Conservation (phyloP, 2,888 invertebrate genomes). For the Hoplodrina blanda region DNA sequence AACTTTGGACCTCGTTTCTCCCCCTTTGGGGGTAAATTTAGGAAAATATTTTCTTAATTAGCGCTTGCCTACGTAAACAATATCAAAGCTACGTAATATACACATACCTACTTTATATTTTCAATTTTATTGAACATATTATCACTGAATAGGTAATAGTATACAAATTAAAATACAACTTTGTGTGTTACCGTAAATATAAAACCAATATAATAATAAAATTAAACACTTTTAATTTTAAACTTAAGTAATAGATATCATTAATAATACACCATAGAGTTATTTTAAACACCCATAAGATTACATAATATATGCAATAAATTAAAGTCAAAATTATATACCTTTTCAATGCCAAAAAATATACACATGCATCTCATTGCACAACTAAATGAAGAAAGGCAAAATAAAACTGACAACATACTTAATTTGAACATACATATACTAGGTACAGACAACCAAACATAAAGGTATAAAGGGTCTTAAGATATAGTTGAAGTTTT, state of each 20-base stretch:
- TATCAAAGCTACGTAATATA: no score
- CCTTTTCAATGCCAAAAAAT: conserved; percentile 50
- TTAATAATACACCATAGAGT: conserved; percentile 22
- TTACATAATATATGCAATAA: conserved; percentile 28
- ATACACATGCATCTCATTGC: conserved; percentile 32
- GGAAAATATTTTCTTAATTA: no score
- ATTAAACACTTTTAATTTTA: conserved; percentile 9
- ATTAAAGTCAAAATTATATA: conserved; percentile 38
- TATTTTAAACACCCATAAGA: conserved; percentile 16
- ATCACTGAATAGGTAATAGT: neutral
- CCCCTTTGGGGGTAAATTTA: no score
- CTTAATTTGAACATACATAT: neutral
- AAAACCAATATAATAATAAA: neutral
- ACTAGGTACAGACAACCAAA: no score
- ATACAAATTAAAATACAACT: conserved; percentile 7
- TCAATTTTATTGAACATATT: conserved; percentile 8
- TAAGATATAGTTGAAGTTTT: no score
- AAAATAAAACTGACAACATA: conserved; percentile 26
- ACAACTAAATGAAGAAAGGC: conserved; percentile 53
- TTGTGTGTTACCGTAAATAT: conserved; percentile 1
- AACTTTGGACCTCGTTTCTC: no score
- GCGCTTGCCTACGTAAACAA: no score
- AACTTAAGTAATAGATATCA: conserved; percentile 9
- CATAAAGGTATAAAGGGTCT: no score
- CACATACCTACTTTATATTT: no score